Percentiles rank a stretch among this genome's conserved stretches.
phyloP scores from a whole-genome alignment of 2,888 invertebrate genomes.

The Sipunculus nudus region DNA sequence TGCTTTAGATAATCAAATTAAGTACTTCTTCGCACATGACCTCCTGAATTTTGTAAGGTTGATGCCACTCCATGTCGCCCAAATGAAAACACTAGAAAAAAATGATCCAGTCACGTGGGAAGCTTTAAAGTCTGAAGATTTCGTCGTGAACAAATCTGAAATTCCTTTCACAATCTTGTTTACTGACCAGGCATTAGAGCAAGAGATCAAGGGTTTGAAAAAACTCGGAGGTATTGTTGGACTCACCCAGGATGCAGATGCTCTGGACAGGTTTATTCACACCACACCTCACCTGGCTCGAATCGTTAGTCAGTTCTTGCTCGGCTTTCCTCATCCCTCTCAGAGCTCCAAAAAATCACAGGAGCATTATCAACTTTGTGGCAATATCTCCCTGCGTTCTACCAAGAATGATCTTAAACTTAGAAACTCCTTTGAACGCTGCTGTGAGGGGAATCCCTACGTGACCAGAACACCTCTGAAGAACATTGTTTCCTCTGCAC shows the following conservation, averaged over 20 bases:
- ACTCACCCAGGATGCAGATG: constrained; percentile 10
- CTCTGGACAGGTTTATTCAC: constrained; percentile 15
- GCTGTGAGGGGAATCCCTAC: constrained; percentile 11
- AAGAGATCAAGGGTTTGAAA: constrained; percentile 16
- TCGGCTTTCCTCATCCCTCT: neutral
- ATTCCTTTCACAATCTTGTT: constrained; percentile 24
- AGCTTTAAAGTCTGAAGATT: constrained; percentile 19
- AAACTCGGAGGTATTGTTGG: constrained; percentile 19
- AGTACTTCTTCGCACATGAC: constrained; percentile 25
- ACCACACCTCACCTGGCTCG: constrained; percentile 17
- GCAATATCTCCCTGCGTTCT: neutral
- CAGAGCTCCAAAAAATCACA: neutral
- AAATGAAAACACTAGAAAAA: constrained; percentile 18
- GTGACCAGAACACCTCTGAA: neutral
- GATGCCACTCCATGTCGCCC: constrained; percentile 17
- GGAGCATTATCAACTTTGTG: constrained; percentile 13
- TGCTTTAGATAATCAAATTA: constrained; percentile 18
- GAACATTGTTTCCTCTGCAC: constrained; percentile 5
- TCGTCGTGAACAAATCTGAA: constrained; percentile 21
- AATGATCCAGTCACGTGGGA: constrained; percentile 23
- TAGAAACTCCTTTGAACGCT: neutral
- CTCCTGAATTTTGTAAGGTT: constrained; percentile 20
- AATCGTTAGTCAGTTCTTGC: constrained; percentile 9
- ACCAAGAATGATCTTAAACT: neutral
- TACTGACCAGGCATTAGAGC: constrained; percentile 21